A percentile compares a stretch with the other conserved stretches of the same genome.
Conservation (phyloP, 2,113 vertebrate species). For the Bombycilla garrulus region DNA sequence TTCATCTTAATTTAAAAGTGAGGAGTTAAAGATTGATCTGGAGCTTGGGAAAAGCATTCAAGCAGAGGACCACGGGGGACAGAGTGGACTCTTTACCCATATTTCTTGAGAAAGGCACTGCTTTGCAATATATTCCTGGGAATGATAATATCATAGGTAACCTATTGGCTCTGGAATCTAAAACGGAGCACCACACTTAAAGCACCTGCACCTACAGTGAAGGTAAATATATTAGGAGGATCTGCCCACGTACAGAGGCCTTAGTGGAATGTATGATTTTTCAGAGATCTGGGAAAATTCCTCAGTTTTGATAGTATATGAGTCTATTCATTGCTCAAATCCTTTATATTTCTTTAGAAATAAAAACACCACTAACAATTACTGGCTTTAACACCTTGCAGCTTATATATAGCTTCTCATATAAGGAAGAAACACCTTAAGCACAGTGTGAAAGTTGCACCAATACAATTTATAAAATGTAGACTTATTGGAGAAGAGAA, state of each 20-base stretch:
- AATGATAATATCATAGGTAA: slow-evolving; percentile 34
- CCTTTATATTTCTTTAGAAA: background rate
- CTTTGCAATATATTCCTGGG: background rate
- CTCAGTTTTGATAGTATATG: background rate
- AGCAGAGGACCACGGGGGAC: background rate
- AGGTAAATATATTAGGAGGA: background rate
- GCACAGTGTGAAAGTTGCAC: background rate
- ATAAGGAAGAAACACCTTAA: background rate
- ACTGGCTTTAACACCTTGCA: background rate
- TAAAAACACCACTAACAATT: background rate
- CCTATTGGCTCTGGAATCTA: slow-evolving; percentile 29
- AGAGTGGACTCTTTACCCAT: background rate
- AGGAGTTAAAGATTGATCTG: slow-evolving; percentile 61
- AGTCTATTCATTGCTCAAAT: background rate
- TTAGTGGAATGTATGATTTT: background rate
- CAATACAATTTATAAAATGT: background rate
- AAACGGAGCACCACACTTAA: background rate
- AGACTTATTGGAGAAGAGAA: background rate
- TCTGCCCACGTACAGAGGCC: background rate
- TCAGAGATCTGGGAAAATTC: background rate
- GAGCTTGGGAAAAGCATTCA: slow-evolving; percentile 61
- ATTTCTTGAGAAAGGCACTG: background rate
- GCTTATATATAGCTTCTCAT: background rate
- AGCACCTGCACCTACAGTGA: background rate
- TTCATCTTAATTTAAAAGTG: slow-evolving; percentile 1